Conservation (phyloP, 2,113 vertebrate genomes). For the Mus musculus region DNA sequence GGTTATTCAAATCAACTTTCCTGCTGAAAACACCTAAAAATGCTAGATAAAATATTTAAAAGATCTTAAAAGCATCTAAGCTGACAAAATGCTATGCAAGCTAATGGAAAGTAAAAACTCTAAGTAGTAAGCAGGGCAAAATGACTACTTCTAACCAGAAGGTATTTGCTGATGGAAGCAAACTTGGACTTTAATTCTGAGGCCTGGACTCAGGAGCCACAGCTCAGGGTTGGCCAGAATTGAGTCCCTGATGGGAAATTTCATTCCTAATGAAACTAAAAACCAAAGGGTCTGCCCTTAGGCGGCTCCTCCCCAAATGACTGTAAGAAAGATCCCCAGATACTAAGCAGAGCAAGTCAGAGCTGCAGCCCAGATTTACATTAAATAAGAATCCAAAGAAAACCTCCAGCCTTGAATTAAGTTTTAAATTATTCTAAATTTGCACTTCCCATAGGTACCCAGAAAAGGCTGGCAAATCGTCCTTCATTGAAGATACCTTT, state of each 20-base stretch:
- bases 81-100: constrained; percentile 56
- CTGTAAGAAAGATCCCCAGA: background rate
- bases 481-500: background rate
- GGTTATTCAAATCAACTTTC: constrained; percentile 65
- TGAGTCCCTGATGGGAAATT: background rate
- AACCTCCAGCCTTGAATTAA: constrained; percentile 51
- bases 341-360: background rate
- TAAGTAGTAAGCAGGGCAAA: constrained; percentile 42
- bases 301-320: background rate
- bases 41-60: constrained; percentile 67
- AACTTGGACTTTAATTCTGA: constrained; percentile 46
- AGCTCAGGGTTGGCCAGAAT: background rate
- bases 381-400: constrained; percentile 11
- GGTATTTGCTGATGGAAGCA: constrained; percentile 58
- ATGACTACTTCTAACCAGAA: constrained; percentile 40
- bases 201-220: constrained; percentile 13
- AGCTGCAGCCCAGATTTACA: constrained; percentile 22
- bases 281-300: background rate
- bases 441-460: background rate
- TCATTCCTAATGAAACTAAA: background rate
- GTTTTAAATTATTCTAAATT: constrained; percentile 36
- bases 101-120: constrained; percentile 63
- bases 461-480: constrained; percentile 17
- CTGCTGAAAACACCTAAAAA: constrained; percentile 70
- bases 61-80: constrained; percentile 66